phyloP scores from a whole-genome alignment of 2,888 invertebrate genomes.

The Altica lythri region DNA sequence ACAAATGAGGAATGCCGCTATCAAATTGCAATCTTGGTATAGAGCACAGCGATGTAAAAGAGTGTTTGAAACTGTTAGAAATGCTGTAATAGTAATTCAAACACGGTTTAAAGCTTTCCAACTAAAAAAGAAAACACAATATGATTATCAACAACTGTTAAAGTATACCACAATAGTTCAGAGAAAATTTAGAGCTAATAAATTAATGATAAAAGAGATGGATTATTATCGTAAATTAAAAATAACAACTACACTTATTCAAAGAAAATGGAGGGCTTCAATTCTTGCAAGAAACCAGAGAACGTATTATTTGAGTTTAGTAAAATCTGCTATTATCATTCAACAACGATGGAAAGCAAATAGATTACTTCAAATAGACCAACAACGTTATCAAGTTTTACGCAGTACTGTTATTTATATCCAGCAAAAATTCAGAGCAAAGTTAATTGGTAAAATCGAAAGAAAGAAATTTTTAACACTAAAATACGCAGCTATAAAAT shows the following conservation, averaged over 20 bases:
- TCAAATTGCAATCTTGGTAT: slow-evolving; percentile 58
- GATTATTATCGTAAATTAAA: slow-evolving; percentile 48
- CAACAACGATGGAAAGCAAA: slow-evolving; percentile 51
- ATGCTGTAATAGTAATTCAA: slow-evolving; percentile 41
- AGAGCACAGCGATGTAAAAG: slow-evolving; percentile 52
- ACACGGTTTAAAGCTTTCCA: slow-evolving; percentile 42
- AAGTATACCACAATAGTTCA: slow-evolving; percentile 29
- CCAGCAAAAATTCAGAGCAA: slow-evolving; percentile 44
- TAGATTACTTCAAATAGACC: slow-evolving; percentile 35
- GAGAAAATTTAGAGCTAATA: slow-evolving; percentile 49
- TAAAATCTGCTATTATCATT: slow-evolving; percentile 21
- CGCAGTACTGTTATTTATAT: slow-evolving; percentile 31
- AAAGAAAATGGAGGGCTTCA: slow-evolving; percentile 49
- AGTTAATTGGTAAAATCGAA: background rate
- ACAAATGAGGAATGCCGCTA: slow-evolving; percentile 38
- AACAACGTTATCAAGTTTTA: slow-evolving; percentile 3
- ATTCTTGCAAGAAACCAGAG: slow-evolving; percentile 25
- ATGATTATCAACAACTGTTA: slow-evolving; percentile 25
- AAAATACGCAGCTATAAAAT: slow-evolving; percentile 50
- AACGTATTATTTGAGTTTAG: slow-evolving; percentile 23
- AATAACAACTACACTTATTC: slow-evolving; percentile 50
- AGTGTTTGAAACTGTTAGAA: slow-evolving; percentile 43
- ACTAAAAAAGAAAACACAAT: slow-evolving; percentile 34
- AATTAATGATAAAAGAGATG: slow-evolving; percentile 39
- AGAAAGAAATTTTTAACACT: slow-evolving; percentile 15